Base-by-base conservation (phyloP, 2,113 vertebrate species). In the Cebidichthys violaceus region DNA sequence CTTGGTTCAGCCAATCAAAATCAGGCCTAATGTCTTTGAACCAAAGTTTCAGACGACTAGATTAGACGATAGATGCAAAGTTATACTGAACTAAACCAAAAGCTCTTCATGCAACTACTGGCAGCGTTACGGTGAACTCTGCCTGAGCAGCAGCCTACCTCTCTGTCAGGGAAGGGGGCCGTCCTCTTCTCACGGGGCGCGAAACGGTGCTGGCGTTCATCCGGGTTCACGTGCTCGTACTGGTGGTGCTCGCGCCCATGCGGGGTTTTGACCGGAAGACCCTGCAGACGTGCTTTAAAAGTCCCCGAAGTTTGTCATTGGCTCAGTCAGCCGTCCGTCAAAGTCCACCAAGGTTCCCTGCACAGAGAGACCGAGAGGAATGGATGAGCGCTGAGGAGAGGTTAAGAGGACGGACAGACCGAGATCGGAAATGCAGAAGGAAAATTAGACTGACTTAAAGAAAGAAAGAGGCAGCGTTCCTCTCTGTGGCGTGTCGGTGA, bases 101-200 rank as follows among this genome's bases (percentile, higher is more conserved):
- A 47, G 43, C n/a, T 6, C 4, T 9, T 33, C 13, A 0, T 4
- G 10, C 13, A 62, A 2, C 14, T 14, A 7, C 22, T 20, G 27
- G 66, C 43, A n/a, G 29, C 13, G 20, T 35, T 13, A 6, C 1
- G 6, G 17, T 68, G 8, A 9, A 52, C 9, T 61, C 18, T 2
- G 17, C 61, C 1, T 27, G 14, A 66, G 10, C 24, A 74, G 52
- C 35, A 35, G 45, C 83, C 24, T 77, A 78, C 86, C 87, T 90
- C 24, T 83, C 18, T 27, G 35, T 24, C 27, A 64, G 50, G 68
- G 64, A 50, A 33, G 81, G 55, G 59, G 69, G 78, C 4, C n/a
- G 68, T 68, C 86, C 75, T 86, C 83, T 82, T 77, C 82, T 77
- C 33, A 62, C 80, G 4, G 82, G 39, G n/a, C 45, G 35, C 6